A percentile compares a stretch with the other conserved stretches of the same genome.
Evolutionary conservation across 2,888 invertebrate species (phyloP).

Genomic region (Tenthredo scrophulariae): DNA sequence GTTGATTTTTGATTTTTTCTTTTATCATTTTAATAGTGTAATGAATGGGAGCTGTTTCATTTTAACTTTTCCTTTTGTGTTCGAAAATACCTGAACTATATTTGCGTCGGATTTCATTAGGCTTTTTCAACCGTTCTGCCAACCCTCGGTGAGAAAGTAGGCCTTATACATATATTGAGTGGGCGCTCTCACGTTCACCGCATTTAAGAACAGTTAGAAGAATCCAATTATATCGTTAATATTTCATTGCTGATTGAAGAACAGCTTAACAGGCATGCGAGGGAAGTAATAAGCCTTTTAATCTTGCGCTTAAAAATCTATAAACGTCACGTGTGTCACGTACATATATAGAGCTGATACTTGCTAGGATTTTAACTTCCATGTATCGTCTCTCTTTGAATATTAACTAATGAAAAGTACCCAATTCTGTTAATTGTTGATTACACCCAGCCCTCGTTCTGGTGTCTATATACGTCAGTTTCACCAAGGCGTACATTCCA

Average conservation of each 20-base stretch:
- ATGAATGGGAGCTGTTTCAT: neutral
- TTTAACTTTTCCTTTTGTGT: neutral
- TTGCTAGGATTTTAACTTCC: too few species aligned
- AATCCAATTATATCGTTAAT: slow-evolving; percentile 50
- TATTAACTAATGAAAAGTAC: too few species aligned
- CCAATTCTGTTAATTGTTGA: too few species aligned
- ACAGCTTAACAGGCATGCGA: slow-evolving; percentile 12
- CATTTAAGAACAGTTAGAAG: slow-evolving; percentile 53
- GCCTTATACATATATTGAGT: neutral
- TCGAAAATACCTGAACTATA: neutral
- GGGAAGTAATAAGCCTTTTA: slow-evolving; percentile 20
- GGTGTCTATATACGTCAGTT: too few species aligned
- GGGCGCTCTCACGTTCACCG: slow-evolving; percentile 49
- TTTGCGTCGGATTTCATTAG: neutral
- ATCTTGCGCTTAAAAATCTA: neutral
- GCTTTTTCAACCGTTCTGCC: neutral
- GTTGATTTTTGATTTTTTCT: neutral
- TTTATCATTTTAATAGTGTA: neutral
- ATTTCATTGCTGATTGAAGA: slow-evolving; percentile 49
- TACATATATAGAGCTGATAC: too few species aligned
- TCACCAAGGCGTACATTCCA: too few species aligned
- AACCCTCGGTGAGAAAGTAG: slow-evolving; percentile 32
- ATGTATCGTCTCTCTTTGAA: too few species aligned
- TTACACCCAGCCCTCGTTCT: too few species aligned
- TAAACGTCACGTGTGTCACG: too few species aligned